Base-by-base conservation (phyloP, 2,113 vertebrate species). In the Hystrix brachyura region DNA sequence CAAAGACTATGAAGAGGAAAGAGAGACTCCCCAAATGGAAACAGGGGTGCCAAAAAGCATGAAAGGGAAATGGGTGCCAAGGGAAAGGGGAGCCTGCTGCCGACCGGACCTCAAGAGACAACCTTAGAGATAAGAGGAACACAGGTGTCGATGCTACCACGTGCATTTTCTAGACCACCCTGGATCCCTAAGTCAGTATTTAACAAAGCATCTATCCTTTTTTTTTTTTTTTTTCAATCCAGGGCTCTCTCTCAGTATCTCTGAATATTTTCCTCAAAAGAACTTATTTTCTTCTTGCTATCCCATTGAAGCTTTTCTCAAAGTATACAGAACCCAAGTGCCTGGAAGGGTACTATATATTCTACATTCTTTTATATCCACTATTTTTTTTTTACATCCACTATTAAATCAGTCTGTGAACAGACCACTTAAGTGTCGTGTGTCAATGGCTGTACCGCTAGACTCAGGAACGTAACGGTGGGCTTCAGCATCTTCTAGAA, bases 351-450 rank as follows among this genome's bases (percentile, higher is more conserved):
- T 67, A n/a, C 12, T 65, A 18, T 87, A 18, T 87, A n/a, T 59
- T 87, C 12, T n/a, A 43, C 34, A 25, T 18, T 81, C 57, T 72
- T 82, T 67, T 25, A 38, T 78, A 72, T 46, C 3, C 67, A 59
- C 25, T 76, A 82, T 38, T n/a, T n/a, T n/a, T n/a, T n/a, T n/a
- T n/a, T n/a, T n/a, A n/a, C n/a, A n/a, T n/a, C n/a, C n/a, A n/a
- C n/a, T n/a, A n/a, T n/a, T n/a, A 83, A 92, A 53, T 60, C 92
- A 92, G 8, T 43, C 67, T 82, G 65, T n/a, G 23, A 87, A 67
- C 1, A 51, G 48, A 83, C 67, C 25, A 25, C 14, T 10, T 48
- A 74, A 74, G 48, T 15, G 13, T n/a, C 19, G 5, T 59, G 46
- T 76, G 60, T 83, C 60, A 5, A 67, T 53, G 21, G 43, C 69